Conservation (phyloP, 2,888 invertebrate species). For the Gandaritis pyraliata region DNA sequence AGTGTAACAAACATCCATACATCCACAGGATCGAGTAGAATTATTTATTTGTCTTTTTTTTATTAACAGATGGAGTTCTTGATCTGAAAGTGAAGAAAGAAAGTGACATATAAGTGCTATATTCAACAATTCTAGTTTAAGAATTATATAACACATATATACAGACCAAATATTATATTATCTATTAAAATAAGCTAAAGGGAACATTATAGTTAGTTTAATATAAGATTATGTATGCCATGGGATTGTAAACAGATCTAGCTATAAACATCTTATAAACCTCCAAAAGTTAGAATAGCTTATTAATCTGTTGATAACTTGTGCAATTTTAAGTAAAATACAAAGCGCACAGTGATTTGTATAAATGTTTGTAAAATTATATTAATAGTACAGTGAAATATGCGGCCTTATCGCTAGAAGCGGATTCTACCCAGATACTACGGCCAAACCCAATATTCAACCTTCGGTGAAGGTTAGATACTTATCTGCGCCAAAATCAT, state of each 20-base stretch:
- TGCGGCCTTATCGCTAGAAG: no score
- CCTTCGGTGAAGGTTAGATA: no score
- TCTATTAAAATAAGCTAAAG: constrained; percentile 35
- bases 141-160: constrained; percentile 40
- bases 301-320: not conserved
- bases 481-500: no score
- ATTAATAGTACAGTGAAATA: no score
- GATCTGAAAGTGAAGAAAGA: constrained; percentile 76
- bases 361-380: no score
- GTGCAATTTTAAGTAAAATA: not conserved
- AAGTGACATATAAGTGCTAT: constrained; percentile 23
- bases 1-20: no score
- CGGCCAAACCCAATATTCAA: no score
- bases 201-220: constrained; percentile 36
- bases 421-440: no score
- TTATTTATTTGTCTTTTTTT: no score
- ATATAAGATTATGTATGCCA: constrained; percentile 19
- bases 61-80: constrained; percentile 69
- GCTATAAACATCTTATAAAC: not conserved
- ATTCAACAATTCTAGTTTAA: constrained; percentile 25
- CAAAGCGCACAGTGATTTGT: no score
- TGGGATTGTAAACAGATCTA: constrained; percentile 5
- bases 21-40: no score
- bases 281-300: not conserved
- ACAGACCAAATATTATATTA: constrained; percentile 48